Percentiles rank a stretch among this genome's conserved stretches.
Evolutionary conservation across 1,140 invertebrate species (phyloP).

Genomic region (Oreohelix idahoensis): DNA sequence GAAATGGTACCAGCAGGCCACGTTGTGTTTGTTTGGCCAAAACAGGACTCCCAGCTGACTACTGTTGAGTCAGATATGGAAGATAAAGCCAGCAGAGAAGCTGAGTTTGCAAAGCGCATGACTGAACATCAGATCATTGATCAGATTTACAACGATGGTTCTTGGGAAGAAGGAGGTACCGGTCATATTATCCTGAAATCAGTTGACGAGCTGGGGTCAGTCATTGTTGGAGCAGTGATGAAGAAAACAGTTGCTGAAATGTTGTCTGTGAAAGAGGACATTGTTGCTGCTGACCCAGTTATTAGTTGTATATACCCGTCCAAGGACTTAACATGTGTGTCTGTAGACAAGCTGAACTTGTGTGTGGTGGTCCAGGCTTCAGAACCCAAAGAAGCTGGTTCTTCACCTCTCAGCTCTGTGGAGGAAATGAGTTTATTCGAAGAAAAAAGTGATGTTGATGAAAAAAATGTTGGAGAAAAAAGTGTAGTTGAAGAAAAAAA

Average conservation of each 20-base stretch:
- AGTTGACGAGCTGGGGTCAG: conserved; percentile 63
- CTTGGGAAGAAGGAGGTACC: conserved; percentile 17
- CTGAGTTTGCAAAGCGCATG: conserved; percentile 34
- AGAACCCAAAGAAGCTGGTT: neutral
- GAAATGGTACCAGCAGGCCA: conserved; percentile 15
- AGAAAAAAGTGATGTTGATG: too few species aligned
- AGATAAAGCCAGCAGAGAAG: conserved; percentile 40
- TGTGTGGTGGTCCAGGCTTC: conserved; percentile 14
- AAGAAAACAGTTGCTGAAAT: conserved; percentile 51
- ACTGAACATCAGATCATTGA: conserved; percentile 33
- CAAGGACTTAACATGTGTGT: conserved; percentile 29
- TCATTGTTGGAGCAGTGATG: conserved; percentile 64
- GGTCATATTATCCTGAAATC: conserved; percentile 55
- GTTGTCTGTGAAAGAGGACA: conserved; percentile 27
- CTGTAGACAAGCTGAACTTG: conserved; percentile 20
- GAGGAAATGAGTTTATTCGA: neutral
- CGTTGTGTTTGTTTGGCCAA: conserved; percentile 34
- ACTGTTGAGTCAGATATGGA: conserved; percentile 48
- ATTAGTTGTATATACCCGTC: conserved; percentile 33
- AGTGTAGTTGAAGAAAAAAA: conserved; percentile 35
- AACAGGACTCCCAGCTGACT: conserved; percentile 27
- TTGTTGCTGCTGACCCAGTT: conserved; percentile 29
- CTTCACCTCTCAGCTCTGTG: neutral
- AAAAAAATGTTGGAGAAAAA: too few species aligned
- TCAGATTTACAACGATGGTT: conserved; percentile 28